Percentiles rank a stretch among this genome's conserved stretches.
Conservation (phyloP, 2,888 invertebrate genomes). For the Andrena trimmerana region DNA sequence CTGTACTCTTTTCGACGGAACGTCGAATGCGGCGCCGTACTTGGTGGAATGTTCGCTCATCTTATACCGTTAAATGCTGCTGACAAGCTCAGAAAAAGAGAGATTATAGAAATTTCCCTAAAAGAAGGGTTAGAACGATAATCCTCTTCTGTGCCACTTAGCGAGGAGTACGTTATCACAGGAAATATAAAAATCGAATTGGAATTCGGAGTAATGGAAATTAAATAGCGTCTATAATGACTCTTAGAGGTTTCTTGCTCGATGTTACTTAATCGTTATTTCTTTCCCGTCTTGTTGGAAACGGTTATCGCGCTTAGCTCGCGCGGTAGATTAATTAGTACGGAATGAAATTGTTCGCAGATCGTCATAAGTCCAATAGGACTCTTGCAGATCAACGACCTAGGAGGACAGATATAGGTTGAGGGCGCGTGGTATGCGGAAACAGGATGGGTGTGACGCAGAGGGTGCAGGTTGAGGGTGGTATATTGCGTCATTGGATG, state of each 20-base stretch:
- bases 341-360: constrained; percentile 3
- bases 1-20: too few relatives aligned
- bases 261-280: background rate
- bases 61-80: too few relatives aligned
- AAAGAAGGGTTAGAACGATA: background rate
- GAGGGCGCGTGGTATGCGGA: constrained; percentile 69
- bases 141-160: background rate
- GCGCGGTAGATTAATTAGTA: background rate
- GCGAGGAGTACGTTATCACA: too few relatives aligned
- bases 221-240: background rate
- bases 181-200: background rate
- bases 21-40: too few relatives aligned
- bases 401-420: constrained; percentile 68
- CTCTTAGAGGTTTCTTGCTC: background rate
- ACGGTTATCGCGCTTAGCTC: background rate
- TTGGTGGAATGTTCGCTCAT: too few relatives aligned
- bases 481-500: constrained; percentile 70
- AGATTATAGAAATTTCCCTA: background rate
- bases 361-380: constrained; percentile 30
- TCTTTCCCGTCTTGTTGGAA: background rate
- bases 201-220: background rate
- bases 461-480: constrained; percentile 69
- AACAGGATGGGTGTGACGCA: constrained; percentile 71
- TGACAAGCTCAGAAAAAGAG: too few relatives aligned
- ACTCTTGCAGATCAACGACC: constrained; percentile 71